phyloP scores from a whole-genome alignment of 2,113 vertebrate species.

The Salvelinus fontinalis region DNA sequence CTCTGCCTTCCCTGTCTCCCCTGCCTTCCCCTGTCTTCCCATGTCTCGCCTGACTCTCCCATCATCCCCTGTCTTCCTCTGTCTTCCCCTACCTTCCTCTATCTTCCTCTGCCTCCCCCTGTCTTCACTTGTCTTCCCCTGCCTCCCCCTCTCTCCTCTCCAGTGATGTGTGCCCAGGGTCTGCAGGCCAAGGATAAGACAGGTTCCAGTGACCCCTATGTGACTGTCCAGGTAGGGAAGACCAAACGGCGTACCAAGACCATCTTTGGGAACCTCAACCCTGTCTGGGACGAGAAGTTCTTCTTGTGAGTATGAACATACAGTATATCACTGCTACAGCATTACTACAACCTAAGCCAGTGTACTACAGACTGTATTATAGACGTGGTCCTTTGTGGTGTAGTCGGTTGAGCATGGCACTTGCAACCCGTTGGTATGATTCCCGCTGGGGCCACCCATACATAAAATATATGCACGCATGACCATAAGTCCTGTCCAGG shows the following conservation, averaged over 20 bases:
- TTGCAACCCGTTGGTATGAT: too few species aligned
- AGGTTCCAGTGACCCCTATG: conserved; percentile 96
- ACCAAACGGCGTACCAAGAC: conserved; percentile 96
- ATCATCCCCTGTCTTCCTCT: neutral
- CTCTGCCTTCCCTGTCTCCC: too few species aligned
- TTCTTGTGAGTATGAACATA: conserved; percentile 82
- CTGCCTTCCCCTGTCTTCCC: neutral
- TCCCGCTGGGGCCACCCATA: too few species aligned
- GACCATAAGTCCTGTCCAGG: too few species aligned
- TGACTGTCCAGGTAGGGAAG: conserved; percentile 98
- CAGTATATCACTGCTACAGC: too few species aligned
- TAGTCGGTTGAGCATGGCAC: too few species aligned
- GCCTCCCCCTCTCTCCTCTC: conserved; percentile 12
- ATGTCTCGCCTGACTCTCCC: neutral
- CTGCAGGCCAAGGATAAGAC: conserved; percentile 99
- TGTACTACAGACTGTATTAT: too few species aligned
- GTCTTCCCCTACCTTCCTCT: neutral
- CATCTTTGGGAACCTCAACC: conserved; percentile 97
- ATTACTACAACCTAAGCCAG: neutral
- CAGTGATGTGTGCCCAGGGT: conserved; percentile 96
- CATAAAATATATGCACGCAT: too few species aligned
- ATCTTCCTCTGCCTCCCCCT: too few species aligned
- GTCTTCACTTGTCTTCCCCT: neutral
- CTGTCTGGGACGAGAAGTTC: conserved; percentile 96
- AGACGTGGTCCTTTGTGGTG: too few species aligned